Base-by-base conservation (phyloP, 2,888 invertebrate genomes). In the Keiferia lycopersicella region DNA sequence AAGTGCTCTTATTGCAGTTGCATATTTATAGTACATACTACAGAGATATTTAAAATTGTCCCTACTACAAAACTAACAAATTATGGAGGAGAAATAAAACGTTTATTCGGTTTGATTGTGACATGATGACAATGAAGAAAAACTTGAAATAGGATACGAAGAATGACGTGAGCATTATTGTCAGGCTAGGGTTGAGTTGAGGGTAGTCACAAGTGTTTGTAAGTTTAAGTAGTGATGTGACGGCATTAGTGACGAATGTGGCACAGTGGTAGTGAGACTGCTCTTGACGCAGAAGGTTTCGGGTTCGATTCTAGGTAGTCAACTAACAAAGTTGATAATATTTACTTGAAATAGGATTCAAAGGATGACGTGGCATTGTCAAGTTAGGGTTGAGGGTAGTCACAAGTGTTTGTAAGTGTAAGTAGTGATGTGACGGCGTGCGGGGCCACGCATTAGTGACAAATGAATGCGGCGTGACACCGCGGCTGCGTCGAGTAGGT, bases 381-480 rank as follows among this genome's bases (percentile, higher is more conserved):
- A 65, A 57, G 41, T 50, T 62, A 53, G 41, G 26, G 30, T 56
- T 22, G 51, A 64, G 61, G 64, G 62, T 68, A 67, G 70, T 70
- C 61, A 63, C 62, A 66, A 71, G 68, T 70, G 67, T 22, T 53
- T 11, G 26, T 53, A 22, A 53, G 51, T 53, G 65, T 64, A 67
- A 65, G 65, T 67, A 67, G 70, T 71, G 73, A 71, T 73, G 70
- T 65, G 66, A 70, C 69, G 67, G 69, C 62, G 66, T 66, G 16
- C 45, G 45, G 45, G 45, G 72, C 71, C 68, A 72, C 73, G 74
- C 74, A 71, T 74, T 71, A 75, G 74, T 83, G 85, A 87, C 80
- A 85, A 86, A 87, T 84, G 80, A 79, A 70, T 69, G 74, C 73
- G 71, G 78, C 80, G 79, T 84, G 85, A 81, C 81, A 65, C 59